Evolutionary conservation across 2,797 vertebrate species (phyloP).

Genomic region (Simalia tracyae): DNA sequence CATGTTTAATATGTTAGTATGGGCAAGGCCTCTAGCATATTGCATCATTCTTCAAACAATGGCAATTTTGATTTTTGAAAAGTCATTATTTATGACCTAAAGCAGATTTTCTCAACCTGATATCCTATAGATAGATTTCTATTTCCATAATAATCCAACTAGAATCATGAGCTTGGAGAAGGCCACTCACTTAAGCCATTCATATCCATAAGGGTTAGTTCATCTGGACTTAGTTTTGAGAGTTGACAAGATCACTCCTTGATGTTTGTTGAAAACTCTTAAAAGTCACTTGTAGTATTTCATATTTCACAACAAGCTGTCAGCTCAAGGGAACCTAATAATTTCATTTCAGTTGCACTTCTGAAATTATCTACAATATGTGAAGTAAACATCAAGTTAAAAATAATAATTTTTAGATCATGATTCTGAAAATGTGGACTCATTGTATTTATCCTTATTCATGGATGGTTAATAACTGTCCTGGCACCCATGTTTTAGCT

Average conservation of each 20-base stretch:
- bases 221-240: constrained; percentile 39
- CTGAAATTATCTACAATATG: constrained; percentile 58
- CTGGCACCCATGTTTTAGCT: constrained; percentile 40
- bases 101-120: background rate
- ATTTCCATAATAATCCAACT: too few relatives aligned
- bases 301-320: constrained; percentile 56
- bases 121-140: background rate
- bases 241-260: constrained; percentile 59
- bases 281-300: constrained; percentile 59
- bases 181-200: background rate
- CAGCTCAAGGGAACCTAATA: constrained; percentile 53
- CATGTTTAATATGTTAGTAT: background rate
- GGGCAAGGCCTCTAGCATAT: background rate
- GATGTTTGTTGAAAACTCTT: constrained; percentile 52
- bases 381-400: constrained; percentile 67
- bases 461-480: constrained; percentile 33
- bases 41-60: background rate
- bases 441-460: constrained; percentile 31
- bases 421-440: constrained; percentile 38
- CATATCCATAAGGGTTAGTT: background rate
- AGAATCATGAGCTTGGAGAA: background rate
- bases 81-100: background rate
- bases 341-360: constrained; percentile 55
- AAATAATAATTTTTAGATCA: constrained; percentile 62
- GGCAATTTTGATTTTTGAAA: background rate